A percentile compares a stretch with the other conserved stretches of the same genome.
Conservation (phyloP, 2,797 vertebrate genomes). For the Mus minutoides region DNA sequence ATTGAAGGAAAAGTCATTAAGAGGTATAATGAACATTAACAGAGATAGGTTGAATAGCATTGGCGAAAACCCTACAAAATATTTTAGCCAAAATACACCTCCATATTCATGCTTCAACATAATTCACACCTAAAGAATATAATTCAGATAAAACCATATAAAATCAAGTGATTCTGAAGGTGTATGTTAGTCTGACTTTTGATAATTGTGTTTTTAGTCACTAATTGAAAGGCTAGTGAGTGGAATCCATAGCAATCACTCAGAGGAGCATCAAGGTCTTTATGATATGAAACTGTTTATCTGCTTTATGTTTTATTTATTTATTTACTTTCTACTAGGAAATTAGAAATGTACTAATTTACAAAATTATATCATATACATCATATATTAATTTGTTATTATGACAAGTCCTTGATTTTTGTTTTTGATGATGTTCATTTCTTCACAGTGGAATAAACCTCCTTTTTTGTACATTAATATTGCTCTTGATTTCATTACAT, state of each 20-base stretch:
- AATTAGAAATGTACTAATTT: not conserved
- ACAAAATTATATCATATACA: not conserved
- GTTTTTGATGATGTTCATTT: not conserved
- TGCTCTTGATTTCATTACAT: not conserved
- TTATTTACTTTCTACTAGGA: not conserved
- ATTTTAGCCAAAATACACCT: constrained; percentile 1
- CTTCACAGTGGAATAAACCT: not conserved
- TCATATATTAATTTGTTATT: not conserved
- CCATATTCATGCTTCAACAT: not conserved
- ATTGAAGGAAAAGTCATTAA: constrained; percentile 33
- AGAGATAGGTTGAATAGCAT: not conserved
- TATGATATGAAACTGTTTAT: not conserved
- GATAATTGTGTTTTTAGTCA: not conserved
- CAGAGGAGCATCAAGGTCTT: not conserved
- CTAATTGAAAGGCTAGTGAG: not conserved
- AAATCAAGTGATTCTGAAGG: constrained; percentile 6
- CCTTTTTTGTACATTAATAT: not conserved
- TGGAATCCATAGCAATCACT: not conserved
- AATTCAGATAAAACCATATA: not conserved
- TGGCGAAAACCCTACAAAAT: not conserved
- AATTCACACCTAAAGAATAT: not conserved
- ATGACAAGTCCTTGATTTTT: not conserved
- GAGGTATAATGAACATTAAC: not conserved
- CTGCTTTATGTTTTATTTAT: not conserved
- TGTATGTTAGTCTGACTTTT: constrained; percentile 20